A percentile compares a stretch with the other conserved stretches of the same genome.
These are phyloP conservation scores for Vannuccia rotundouncinata DNA, from an alignment of 2,888 invertebrate genomes.

Conservation along the genomic window DNA sequence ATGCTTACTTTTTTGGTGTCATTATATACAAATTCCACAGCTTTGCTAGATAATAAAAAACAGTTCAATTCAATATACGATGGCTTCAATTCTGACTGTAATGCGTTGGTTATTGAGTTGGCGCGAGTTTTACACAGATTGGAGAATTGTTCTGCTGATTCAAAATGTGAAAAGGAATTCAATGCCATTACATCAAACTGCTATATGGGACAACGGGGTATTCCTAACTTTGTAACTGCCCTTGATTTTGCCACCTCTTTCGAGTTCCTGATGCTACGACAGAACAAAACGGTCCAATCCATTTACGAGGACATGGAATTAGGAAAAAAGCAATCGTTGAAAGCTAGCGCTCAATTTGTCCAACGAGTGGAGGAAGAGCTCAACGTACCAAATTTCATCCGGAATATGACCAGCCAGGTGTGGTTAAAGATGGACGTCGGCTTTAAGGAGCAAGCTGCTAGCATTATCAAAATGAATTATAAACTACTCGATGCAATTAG, in stretches of 20 bases:
- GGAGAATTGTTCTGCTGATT: background rate
- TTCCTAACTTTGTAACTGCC: background rate
- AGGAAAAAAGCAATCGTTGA: background rate
- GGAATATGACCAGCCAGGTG: background rate
- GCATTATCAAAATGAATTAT: background rate
- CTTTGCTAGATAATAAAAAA: background rate
- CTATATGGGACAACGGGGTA: background rate
- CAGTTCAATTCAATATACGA: background rate
- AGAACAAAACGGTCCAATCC: background rate
- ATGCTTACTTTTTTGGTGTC: background rate
- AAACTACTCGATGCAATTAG: background rate
- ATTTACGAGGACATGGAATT: background rate
- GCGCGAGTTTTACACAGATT: background rate
- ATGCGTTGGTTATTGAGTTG: background rate
- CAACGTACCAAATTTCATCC: background rate
- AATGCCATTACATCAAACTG: background rate
- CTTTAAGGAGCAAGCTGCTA: background rate
- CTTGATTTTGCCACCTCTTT: conserved; percentile 11
- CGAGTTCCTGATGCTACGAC: background rate
- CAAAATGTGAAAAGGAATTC: background rate
- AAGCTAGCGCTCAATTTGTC: background rate
- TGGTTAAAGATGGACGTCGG: background rate
- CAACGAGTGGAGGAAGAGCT: background rate
- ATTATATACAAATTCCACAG: background rate
- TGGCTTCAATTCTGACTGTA: background rate